Evolutionary conservation across 2,113 vertebrate species (phyloP), one percentile per base, ranked within the genome.

Genomic region (Coracopsis vasa): DNA sequence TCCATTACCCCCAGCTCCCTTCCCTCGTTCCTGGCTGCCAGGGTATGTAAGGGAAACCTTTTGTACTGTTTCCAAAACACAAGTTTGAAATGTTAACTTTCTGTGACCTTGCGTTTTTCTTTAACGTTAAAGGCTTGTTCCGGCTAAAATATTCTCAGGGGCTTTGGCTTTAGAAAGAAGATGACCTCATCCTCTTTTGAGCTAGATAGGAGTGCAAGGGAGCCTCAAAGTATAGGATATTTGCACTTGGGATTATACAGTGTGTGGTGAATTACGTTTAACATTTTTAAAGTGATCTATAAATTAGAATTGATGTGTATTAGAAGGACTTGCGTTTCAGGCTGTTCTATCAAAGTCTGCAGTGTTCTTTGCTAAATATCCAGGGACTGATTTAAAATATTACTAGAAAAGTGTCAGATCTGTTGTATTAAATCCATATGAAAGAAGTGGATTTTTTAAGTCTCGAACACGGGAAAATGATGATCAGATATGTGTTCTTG

Each of bases 51-150:
- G 84, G 79, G 78, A 66, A 94, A 88, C 37, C 47, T 94, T 91
- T 67, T 86, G 78, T 84, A 44, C 64, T 70, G 44, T 53, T 94
- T 91, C 90, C 64, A 96, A 39, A 92, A 56, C 73, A 35, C 7
- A 20, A 41, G 60, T 85, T 88, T 85, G 88, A 91, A 86, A 92
- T 61, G 60, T 88, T 92, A 84, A 89, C 91, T 95, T 83, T 45
- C 45, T 71, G 58, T 92, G 86, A 89, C 90, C 88, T 60, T 81
- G 41, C 58, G 28, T 67, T 94, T 86, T 58, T 58, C 83, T 78
- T 31, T 50, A 74, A 70, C 4, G 3, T 83, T 42, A 10, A 89
- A 71, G 83, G 14, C 69, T 92, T 74, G 11, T 91, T 91, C 80
- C 10, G 7, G 65, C 83, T 92, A 41, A 79, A 69, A 37, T 61